phyloP scores from a whole-genome alignment of 2,888 invertebrate genomes.

The Noctuana brunneofusca region DNA sequence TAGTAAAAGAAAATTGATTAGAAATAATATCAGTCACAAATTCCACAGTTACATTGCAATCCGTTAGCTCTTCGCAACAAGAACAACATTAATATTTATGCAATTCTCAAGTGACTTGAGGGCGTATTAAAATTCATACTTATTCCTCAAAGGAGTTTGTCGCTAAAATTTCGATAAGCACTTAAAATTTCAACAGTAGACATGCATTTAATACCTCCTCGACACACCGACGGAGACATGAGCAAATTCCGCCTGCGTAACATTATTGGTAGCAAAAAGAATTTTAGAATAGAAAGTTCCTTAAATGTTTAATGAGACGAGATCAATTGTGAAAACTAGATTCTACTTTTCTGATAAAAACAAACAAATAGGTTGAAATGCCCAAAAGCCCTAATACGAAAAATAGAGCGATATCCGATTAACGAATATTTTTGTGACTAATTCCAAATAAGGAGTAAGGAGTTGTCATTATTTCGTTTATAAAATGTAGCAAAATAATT shows the following conservation, averaged over 20 bases:
- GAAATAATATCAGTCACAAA: neutral
- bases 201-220: too few species aligned
- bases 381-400: neutral
- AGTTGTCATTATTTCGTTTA: too few species aligned
- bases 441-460: too few species aligned
- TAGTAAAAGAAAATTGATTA: too few species aligned
- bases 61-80: constrained; percentile 10
- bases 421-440: neutral
- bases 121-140: constrained; percentile 78
- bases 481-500: too few species aligned
- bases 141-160: constrained; percentile 60
- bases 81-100: constrained; percentile 73
- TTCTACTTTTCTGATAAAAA: constrained; percentile 12
- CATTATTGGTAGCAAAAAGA: too few species aligned
- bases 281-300: too few species aligned
- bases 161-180: constrained; percentile 62
- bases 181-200: constrained; percentile 59
- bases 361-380: constrained; percentile 10
- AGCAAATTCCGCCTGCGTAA: too few species aligned
- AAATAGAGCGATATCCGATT: neutral
- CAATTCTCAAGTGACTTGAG: constrained; percentile 68
- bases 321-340: too few species aligned
- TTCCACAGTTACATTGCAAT: constrained; percentile 1
- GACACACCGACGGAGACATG: too few species aligned
- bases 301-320: too few species aligned